A percentile compares a stretch with the other conserved stretches of the same genome.
phyloP scores from a whole-genome alignment of 2,113 vertebrate genomes.

The Martes martes region DNA sequence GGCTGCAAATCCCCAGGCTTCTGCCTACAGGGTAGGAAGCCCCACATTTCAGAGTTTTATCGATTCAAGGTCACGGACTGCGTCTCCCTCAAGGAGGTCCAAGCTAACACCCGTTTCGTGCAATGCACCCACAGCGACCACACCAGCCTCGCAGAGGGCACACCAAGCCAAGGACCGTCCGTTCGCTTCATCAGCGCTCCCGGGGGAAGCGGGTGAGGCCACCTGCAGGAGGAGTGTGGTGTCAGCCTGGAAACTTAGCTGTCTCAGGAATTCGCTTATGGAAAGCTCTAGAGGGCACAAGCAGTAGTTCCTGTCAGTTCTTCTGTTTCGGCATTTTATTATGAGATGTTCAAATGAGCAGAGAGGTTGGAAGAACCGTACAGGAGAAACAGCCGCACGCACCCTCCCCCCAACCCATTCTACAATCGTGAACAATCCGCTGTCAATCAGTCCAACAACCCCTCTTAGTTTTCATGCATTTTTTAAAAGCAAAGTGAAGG shows the following conservation, averaged over 20 bases:
- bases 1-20: not conserved
- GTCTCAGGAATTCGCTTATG: fast-evolving
- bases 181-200: fast-evolving
- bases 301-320: not conserved
- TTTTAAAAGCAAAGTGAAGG: not conserved
- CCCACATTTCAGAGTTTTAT: not conserved
- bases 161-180: not conserved
- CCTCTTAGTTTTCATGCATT: not conserved
- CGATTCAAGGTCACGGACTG: not conserved
- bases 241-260: too few species aligned
- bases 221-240: fast-evolving
- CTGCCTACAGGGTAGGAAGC: not conserved
- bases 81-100: not conserved
- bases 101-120: not conserved
- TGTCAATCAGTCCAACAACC: not conserved
- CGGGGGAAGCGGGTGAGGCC: not conserved
- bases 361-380: not conserved
- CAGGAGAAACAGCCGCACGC: not conserved
- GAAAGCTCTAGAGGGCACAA: not conserved
- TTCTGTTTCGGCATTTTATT: not conserved
- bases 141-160: not conserved
- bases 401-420: not conserved
- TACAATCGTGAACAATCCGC: not conserved
- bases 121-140: not conserved
- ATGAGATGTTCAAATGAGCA: not conserved